Base-by-base conservation (phyloP, 2,888 invertebrate species). In the Drosophila robusta region DNA sequence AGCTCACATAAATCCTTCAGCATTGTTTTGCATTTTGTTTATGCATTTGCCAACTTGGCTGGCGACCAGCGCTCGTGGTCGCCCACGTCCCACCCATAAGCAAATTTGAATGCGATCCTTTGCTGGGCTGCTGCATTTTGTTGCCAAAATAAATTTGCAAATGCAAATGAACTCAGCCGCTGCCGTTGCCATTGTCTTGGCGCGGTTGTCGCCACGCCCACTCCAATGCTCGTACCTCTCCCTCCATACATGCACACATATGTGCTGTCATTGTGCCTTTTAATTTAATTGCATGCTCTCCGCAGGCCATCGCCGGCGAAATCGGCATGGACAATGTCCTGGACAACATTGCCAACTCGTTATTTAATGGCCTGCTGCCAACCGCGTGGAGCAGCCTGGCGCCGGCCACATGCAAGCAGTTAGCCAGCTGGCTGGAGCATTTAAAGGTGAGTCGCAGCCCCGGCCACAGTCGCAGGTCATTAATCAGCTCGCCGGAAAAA, bases 341-440 rank as follows among this genome's bases (percentile, higher is more conserved):
- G 67, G 98, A 98, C 92, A 96, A 96, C 90, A 95, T 98, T 29
- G 95, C 97, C 0, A 94, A 94, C 90, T 95, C 96, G 11, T 93
- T 98, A 80, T 97, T 95, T 93, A 98, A 98, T 92, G 98, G 98
- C 4, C 95, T 95, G 81, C 93, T 98, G 85, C 98, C 98, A 8
- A 90, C 90, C 22, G 95, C 95, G 72, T 98, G 98, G 98, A 93
- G 96, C 18, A 93, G 94, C 70, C 93, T 98, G 46, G 96, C 97
- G 5, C 98, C 98, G 6, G 96, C 94, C 70, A 98, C 98, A 0
- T 95, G 96, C 89, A 98, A 98, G 92, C 95, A 94, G 63, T 93
- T 98, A 1, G 97, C 96, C 6, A 95, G 95, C 26, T 98, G 98
- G 98, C 96, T 98, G 94, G 95, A 96, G 58, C 97, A 98, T 92